These are phyloP conservation scores for Phyllopteryx taeniolatus DNA, from an alignment of 2,113 vertebrate genomes.

Conservation along the genomic window DNA sequence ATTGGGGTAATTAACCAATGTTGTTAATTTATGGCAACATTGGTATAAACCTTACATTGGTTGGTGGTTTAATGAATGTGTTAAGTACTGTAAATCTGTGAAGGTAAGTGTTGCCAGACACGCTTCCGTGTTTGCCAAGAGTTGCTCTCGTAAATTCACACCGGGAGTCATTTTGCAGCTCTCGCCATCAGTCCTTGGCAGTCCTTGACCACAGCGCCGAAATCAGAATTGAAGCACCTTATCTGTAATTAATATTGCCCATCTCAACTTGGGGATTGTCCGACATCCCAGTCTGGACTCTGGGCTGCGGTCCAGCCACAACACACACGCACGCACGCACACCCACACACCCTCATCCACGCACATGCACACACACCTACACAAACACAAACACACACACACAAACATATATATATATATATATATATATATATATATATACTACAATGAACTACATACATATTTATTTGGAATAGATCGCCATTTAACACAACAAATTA, in stretches of 20 bases:
- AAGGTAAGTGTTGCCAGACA: neutral
- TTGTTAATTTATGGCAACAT: neutral
- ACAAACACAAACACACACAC: too few species aligned
- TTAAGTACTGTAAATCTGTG: neutral
- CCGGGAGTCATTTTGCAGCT: conserved; percentile 52
- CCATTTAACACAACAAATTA: too few species aligned
- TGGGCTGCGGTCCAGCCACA: conserved; percentile 10
- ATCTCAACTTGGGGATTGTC: conserved; percentile 49
- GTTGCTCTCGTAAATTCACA: conserved; percentile 34
- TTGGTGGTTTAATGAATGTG: neutral
- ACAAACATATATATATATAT: too few species aligned
- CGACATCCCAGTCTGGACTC: conserved; percentile 37
- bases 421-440: too few species aligned
- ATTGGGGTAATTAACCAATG: too few species aligned
- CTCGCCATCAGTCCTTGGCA: conserved; percentile 27
- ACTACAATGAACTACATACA: too few species aligned
- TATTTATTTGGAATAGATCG: too few species aligned
- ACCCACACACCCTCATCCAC: neutral
- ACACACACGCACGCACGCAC: neutral
- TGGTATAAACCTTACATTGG: neutral
- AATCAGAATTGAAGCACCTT: conserved; percentile 48
- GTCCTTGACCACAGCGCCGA: conserved; percentile 34
- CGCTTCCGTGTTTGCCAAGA: conserved; percentile 33
- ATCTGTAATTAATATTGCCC: conserved; percentile 59
- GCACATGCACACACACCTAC: neutral